phyloP scores from a whole-genome alignment of 2,888 invertebrate species.

The Zaprionus lineosus region DNA sequence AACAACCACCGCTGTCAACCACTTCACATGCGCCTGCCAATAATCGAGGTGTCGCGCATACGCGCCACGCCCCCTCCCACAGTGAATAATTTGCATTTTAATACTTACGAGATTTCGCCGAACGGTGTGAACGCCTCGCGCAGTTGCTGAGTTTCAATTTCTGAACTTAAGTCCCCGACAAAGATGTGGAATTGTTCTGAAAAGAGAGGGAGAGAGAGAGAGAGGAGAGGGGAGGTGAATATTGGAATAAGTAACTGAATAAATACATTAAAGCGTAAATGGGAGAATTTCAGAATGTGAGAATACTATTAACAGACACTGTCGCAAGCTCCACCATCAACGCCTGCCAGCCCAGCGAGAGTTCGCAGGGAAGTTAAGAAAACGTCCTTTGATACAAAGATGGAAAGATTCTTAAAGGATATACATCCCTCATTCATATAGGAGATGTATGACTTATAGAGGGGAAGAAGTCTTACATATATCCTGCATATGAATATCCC shows the following conservation, averaged over 20 bases:
- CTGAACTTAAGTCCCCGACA: constrained; percentile 99
- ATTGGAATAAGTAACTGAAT: constrained; percentile 10
- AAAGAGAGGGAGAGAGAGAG: constrained; percentile 82
- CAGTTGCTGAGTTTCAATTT: constrained; percentile 98
- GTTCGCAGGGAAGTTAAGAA: too few species aligned
- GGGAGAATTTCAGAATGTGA: too few species aligned
- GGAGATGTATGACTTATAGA: too few species aligned
- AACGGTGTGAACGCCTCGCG: constrained; percentile 98
- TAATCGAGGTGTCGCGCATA: constrained; percentile 40
- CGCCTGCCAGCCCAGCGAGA: too few species aligned
- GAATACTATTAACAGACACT: too few species aligned
- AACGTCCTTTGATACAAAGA: too few species aligned
- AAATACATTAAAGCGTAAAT: not conserved
- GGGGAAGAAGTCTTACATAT: too few species aligned
- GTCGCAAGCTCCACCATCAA: too few species aligned
- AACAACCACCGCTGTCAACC: not conserved
- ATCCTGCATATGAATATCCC: too few species aligned
- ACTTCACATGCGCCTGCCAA: constrained; percentile 57
- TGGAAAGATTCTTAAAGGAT: too few species aligned
- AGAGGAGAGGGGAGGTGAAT: constrained; percentile 1
- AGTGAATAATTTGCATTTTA: constrained; percentile 66
- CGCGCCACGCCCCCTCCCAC: not conserved
- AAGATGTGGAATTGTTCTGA: constrained; percentile 99
- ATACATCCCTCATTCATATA: too few species aligned
- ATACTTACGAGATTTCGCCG: constrained; percentile 98